These are phyloP conservation scores for Buceros bicornis DNA, from an alignment of 2,797 vertebrate genomes.

Conservation along the genomic window DNA sequence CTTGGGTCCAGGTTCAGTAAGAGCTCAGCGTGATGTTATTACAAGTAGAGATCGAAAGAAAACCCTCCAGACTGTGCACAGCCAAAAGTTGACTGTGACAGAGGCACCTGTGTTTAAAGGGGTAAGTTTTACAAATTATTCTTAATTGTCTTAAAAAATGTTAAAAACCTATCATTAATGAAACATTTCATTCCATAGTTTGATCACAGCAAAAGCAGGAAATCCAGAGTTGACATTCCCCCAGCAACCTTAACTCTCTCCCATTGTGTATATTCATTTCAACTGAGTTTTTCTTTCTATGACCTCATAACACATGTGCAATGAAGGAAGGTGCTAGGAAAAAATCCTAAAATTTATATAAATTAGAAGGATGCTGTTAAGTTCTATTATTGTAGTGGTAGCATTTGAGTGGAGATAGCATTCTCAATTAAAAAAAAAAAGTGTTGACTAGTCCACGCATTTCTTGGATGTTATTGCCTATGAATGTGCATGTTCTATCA, in stretches of 20 bases:
- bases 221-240: slow-evolving; percentile 37
- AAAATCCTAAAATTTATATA: slow-evolving; percentile 3
- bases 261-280: slow-evolving; percentile 48
- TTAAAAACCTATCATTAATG: not conserved
- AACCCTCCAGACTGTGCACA: not conserved
- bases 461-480: not conserved
- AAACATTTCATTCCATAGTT: slow-evolving; percentile 22
- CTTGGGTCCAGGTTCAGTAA: not conserved
- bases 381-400: not conserved
- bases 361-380: not conserved
- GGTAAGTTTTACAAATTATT: slow-evolving; percentile 21
- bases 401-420: not conserved
- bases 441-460: not conserved
- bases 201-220: slow-evolving; percentile 40
- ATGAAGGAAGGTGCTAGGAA: slow-evolving; percentile 41
- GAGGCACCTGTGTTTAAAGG: not conserved
- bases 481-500: not conserved
- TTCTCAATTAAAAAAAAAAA: not conserved
- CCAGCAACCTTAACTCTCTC: slow-evolving; percentile 11
- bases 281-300: slow-evolving; percentile 18
- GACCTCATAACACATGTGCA: slow-evolving; percentile 39
- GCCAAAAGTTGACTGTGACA: not conserved
- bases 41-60: not conserved
- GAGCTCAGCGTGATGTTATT: not conserved
- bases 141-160: slow-evolving; percentile 1